Evolutionary conservation across 64 coral and sea anemone genomes (phyloP), one percentile per base, ranked within the genome.

Genomic region (Stylophora pistillata): DNA sequence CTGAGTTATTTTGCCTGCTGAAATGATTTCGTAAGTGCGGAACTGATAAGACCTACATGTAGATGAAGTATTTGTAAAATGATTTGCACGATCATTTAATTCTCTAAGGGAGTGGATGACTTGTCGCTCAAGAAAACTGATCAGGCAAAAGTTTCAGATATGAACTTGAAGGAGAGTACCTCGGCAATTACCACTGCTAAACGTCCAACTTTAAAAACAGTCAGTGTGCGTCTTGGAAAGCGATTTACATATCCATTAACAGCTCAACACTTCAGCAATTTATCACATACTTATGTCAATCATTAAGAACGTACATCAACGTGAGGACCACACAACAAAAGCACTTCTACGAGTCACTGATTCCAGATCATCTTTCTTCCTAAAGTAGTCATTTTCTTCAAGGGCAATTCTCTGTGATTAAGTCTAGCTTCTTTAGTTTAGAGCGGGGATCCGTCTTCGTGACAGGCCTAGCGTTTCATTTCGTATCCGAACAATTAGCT

Each of bases 261-360:
- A 69, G 21, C 37, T 84, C 47, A 78, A 78, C 80, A 84, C 62
- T 84, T 84, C 53, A 84, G 80, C 32, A 84, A 84, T 84, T 84
- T 84, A 84, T 84, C 80, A 84, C 80, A 53, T 62, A 84, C 80
- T 84, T 84, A 84, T 69, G 80, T 47, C 30, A 84, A 84, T 84
- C 80, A 68, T 33, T 63, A 69, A 52, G 61, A 70, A 25, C 33
- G 23, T 54, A 34, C n/a, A n/a, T n/a, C n/a, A n/a, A n/a, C n/a
- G n/a, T n/a, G n/a, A 53, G 69, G 80, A 84, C 80, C 37, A 84
- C 60, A 84, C 80, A 84, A 84, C 80, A 20, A 84, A 84, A 70
- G 60, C 62, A 69, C 80, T 84, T 81, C 30, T 60, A 60, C 17
- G 58, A n/a, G 26, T 28, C 23, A 25, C 23, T 25, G 9, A 68